phyloP scores from a whole-genome alignment of 1,140 invertebrate genomes.

The Condylostylus longicornis region DNA sequence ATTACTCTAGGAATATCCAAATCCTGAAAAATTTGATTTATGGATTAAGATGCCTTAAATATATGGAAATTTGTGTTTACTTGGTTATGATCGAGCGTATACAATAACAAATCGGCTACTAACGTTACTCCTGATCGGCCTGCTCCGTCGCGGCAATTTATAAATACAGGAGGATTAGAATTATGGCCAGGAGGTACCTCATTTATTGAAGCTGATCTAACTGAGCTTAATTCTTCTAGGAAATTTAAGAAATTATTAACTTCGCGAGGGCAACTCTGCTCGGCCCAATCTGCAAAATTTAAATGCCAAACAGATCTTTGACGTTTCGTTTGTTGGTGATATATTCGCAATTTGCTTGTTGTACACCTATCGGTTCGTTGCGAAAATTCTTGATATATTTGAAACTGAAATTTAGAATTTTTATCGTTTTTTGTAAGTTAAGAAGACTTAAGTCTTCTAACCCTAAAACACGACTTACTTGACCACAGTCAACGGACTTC shows the following conservation, averaged over 20 bases:
- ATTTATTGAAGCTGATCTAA: conserved; percentile 52
- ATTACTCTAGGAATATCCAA: conserved; percentile 63
- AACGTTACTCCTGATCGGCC: conserved; percentile 63
- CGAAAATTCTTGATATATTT: conserved; percentile 48
- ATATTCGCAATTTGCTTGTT: conserved; percentile 41
- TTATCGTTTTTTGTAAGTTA: too few species aligned
- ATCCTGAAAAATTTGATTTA: conserved; percentile 37
- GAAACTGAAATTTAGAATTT: conserved; percentile 39
- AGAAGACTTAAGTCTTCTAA: too few species aligned
- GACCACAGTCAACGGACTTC: conserved; percentile 36
- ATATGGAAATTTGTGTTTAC: conserved; percentile 32
- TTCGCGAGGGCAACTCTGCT: conserved; percentile 48
- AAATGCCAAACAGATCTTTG: conserved; percentile 63
- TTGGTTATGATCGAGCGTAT: conserved; percentile 76
- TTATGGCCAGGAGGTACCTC: conserved; percentile 51
- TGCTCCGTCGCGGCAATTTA: conserved; percentile 55
- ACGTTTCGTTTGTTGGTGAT: conserved; percentile 37
- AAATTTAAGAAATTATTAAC: conserved; percentile 58
- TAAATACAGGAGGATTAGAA: conserved; percentile 50
- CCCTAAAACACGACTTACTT: conserved; percentile 30
- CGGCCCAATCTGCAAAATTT: conserved; percentile 63
- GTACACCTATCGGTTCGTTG: conserved; percentile 43
- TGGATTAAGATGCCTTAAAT: conserved; percentile 1
- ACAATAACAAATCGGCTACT: conserved; percentile 60
- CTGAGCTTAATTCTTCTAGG: conserved; percentile 69